Conservation (phyloP, 1,140 invertebrate genomes). For the Drosophila kanapiae region DNA sequence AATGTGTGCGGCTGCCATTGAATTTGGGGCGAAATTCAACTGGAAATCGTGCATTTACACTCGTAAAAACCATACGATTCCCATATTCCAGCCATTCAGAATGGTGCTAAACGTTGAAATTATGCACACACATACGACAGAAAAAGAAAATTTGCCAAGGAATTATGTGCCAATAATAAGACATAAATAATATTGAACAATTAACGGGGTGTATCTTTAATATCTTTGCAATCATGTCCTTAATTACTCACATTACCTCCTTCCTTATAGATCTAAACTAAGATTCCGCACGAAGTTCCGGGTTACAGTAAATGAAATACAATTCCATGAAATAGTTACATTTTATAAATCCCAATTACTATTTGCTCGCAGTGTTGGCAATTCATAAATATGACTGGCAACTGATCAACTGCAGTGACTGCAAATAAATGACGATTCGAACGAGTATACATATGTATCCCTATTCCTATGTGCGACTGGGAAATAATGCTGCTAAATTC, state of each 20-base stretch:
- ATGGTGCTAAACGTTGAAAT: not conserved
- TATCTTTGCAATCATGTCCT: not conserved
- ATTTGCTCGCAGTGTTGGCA: constrained; percentile 17
- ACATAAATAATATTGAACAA: no score
- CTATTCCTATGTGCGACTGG: not conserved
- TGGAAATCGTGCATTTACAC: constrained; percentile 31
- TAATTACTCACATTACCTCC: not conserved
- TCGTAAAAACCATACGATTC: constrained; percentile 6
- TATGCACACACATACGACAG: not conserved
- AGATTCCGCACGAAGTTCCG: no score
- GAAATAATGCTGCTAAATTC: constrained; percentile 77
- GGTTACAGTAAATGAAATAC: no score
- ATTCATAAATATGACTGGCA: constrained; percentile 50
- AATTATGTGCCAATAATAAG: no score
- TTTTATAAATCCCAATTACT: no score
- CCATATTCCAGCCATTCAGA: not conserved
- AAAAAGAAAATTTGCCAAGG: no score
- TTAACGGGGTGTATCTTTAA: no score
- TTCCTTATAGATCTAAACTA: not conserved
- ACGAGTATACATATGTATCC: not conserved
- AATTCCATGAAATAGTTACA: no score
- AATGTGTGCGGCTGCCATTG: constrained; percentile 30
- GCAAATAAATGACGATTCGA: constrained; percentile 8
- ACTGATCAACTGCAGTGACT: constrained; percentile 57
- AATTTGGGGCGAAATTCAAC: constrained; percentile 35